Percentiles rank a stretch among this genome's conserved stretches.
phyloP scores from a whole-genome alignment of 2,888 invertebrate genomes.

The Scelioninae gen. 1 region DNA sequence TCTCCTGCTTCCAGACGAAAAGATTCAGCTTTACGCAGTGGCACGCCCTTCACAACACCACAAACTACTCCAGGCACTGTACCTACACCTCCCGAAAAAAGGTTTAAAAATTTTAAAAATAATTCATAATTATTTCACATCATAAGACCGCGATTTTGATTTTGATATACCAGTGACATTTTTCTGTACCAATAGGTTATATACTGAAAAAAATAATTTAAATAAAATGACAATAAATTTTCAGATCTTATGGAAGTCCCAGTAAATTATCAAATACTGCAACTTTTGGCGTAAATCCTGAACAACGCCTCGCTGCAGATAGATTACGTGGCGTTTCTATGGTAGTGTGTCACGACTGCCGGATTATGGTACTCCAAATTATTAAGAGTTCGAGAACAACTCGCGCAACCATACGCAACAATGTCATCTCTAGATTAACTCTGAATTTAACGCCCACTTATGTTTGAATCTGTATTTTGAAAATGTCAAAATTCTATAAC shows the following conservation, averaged over 20 bases:
- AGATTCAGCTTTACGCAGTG: constrained; percentile 84
- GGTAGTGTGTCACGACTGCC: constrained; percentile 97
- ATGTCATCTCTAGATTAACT: constrained; percentile 92
- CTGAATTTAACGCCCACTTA: constrained; percentile 94
- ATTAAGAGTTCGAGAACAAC: constrained; percentile 94
- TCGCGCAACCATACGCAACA: constrained; percentile 92
- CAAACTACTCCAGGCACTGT: constrained; percentile 78
- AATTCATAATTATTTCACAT: too few relatives aligned
- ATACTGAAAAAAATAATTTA: too few relatives aligned
- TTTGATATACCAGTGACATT: too few relatives aligned
- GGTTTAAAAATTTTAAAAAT: constrained; percentile 52
- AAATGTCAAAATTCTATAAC: too few relatives aligned
- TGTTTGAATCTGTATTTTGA: constrained; percentile 82
- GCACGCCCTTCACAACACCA: constrained; percentile 77
- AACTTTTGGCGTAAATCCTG: constrained; percentile 84
- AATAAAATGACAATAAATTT: too few relatives aligned
- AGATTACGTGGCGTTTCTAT: constrained; percentile 91
- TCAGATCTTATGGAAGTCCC: constrained; percentile 87
- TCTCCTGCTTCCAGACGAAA: constrained; percentile 83
- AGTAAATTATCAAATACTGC: constrained; percentile 86
- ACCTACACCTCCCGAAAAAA: constrained; percentile 77
- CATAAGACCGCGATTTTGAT: too few relatives aligned
- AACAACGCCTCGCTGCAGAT: constrained; percentile 85
- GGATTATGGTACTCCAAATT: constrained; percentile 96
- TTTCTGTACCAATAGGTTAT: too few relatives aligned